These are phyloP conservation scores for Mus musculus DNA, from an alignment of 2,113 vertebrate species.

Conservation along the genomic window GRCm39 chr5:23827501-23828000, in stretches of 20 bases:
- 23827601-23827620: too few relatives aligned
- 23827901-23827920: not conserved
- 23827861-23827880: not conserved
- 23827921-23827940: not conserved
- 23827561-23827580: too few relatives aligned
- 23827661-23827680: conserved; percentile 7
- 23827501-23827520: too few relatives aligned
- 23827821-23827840: not conserved
- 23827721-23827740: not conserved
- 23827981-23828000: not conserved
- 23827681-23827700: not conserved
- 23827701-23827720: not conserved
- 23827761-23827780: not conserved
- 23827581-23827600: too few relatives aligned
- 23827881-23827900: not conserved
- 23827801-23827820: not conserved
- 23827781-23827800: not conserved
- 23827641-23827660: not conserved
- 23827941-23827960: not conserved
- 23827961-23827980: not conserved
- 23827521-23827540: too few relatives aligned
- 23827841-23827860: not conserved
- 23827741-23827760: not conserved
- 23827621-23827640: too few relatives aligned
- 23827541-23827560: too few relatives aligned